phyloP scores from a whole-genome alignment of 92 coral and sea anemone genomes.

The Actinernus sp. region DNA sequence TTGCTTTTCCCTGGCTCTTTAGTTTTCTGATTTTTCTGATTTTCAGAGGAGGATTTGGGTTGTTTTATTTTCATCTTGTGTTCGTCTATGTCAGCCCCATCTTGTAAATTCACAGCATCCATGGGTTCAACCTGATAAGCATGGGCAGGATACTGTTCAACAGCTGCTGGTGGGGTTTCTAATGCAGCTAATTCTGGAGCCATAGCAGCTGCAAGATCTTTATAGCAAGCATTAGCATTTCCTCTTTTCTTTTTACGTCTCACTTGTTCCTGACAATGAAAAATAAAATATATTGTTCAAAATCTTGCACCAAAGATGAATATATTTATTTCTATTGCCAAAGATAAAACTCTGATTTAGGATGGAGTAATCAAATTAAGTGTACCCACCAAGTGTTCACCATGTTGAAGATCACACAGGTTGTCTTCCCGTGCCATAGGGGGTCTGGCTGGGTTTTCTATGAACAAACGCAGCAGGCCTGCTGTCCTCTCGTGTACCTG shows the following conservation, averaged over 20 bases:
- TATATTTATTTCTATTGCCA: too few species aligned
- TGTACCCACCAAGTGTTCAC: too few species aligned
- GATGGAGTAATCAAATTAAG: too few species aligned
- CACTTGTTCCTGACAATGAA: neutral
- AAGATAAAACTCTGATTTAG: too few species aligned
- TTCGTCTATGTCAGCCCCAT: neutral
- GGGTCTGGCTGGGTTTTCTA: slow-evolving; percentile 24
- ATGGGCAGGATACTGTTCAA: too few species aligned
- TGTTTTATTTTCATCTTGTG: neutral
- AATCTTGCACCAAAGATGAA: too few species aligned
- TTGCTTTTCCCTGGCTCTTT: neutral
- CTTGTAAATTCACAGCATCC: neutral
- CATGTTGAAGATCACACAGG: too few species aligned
- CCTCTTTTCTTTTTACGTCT: neutral
- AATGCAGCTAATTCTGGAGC: slow-evolving; percentile 39
- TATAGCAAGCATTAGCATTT: slow-evolving; percentile 22
- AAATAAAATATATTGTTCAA: too few species aligned
- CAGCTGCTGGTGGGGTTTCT: slow-evolving; percentile 1
- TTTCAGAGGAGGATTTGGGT: neutral
- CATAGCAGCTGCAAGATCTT: slow-evolving; percentile 42
- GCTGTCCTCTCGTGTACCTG: slow-evolving; percentile 6
- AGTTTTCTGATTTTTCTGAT: neutral
- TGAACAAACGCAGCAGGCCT: slow-evolving; percentile 7
- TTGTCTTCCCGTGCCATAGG: too few species aligned
- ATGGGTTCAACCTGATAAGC: too few species aligned